Evolutionary conservation across 2,888 invertebrate genomes (phyloP).

Genomic region (Leptinotarsa haldemani): DNA sequence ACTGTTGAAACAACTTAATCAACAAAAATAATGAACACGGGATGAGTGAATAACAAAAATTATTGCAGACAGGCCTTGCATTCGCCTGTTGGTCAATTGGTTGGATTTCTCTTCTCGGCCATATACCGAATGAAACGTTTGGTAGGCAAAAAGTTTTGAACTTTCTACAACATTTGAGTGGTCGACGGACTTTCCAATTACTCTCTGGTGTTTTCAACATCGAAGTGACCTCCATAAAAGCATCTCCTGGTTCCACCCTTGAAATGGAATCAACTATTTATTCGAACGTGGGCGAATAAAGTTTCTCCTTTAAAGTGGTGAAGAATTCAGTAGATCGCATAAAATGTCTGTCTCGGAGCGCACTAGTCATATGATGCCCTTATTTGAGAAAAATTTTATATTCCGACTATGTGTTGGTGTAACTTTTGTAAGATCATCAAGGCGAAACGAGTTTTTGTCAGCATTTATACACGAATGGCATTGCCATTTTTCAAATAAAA

Average conservation of each 20-base stretch:
- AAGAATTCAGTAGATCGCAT: not conserved
- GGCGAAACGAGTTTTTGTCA: no score
- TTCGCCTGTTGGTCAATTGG: not conserved
- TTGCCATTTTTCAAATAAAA: no score
- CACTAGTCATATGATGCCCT: not conserved
- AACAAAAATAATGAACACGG: no score
- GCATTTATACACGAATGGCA: no score
- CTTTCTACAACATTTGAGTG: not conserved
- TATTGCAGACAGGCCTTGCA: not conserved
- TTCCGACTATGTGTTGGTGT: not conserved
- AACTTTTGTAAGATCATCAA: not conserved
- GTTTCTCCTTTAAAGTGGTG: not conserved
- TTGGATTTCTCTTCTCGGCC: not conserved
- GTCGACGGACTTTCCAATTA: not conserved
- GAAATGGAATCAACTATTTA: slow-evolving; percentile 3
- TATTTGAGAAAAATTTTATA: not conserved
- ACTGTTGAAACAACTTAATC: no score
- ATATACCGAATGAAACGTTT: not conserved
- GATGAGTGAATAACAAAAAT: no score
- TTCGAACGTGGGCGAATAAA: not conserved
- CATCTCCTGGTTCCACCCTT: not conserved
- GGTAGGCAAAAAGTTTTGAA: not conserved
- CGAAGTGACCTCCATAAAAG: not conserved
- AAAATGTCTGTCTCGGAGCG: not conserved
- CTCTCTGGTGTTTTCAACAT: not conserved